Evolutionary conservation across 2,888 invertebrate species (phyloP), one percentile per base, ranked within the genome.

Genomic region (Andrena marginata): DNA sequence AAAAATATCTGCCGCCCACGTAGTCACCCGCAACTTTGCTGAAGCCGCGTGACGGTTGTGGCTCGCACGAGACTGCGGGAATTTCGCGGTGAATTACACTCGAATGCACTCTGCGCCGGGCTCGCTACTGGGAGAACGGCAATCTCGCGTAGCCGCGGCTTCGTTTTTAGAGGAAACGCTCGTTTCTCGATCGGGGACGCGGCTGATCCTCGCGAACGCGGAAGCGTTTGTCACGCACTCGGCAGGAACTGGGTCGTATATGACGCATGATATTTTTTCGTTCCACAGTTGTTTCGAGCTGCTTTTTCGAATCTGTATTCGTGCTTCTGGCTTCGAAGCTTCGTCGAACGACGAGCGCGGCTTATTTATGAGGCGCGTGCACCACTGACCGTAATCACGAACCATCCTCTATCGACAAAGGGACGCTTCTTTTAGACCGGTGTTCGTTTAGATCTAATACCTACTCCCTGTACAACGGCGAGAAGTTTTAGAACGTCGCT

Each of bases 1-100:
- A 77, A 91, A 92, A 92, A 91, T 92, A 92, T 87, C 89, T 78
- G 73, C 86, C 87, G 87, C 86, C 88, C 89, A 89, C 90, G 87
- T 83, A 88, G 86, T 87, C 89, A 80, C 83, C 87, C 85, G 87
- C 84, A 87, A 88, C 82, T 92, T 92, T 87, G 87, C 87, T 84
- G 83, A 83, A 87, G 72, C 85, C 72, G 72, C 80, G 59, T 82
- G 85, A 85, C 67, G 85, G 76, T 77, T 82, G 74, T 62, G 80
- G 72, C 23, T n/a, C 56, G 59, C 77, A 59, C 79, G 60, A 78
- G 74, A 70, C 63, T 71, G 56, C 72, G 33, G 33, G 83, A 81
- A 82, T 75, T 80, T 80, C 76, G 33, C 72, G 56, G 60, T 64
- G 76, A 79, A 85, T 86, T 87, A 77, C 71, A 73, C 75, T 62